These are phyloP conservation scores for Synanthedon vespiformis DNA, from an alignment of 2,888 invertebrate species.

Conservation along the genomic window DNA sequence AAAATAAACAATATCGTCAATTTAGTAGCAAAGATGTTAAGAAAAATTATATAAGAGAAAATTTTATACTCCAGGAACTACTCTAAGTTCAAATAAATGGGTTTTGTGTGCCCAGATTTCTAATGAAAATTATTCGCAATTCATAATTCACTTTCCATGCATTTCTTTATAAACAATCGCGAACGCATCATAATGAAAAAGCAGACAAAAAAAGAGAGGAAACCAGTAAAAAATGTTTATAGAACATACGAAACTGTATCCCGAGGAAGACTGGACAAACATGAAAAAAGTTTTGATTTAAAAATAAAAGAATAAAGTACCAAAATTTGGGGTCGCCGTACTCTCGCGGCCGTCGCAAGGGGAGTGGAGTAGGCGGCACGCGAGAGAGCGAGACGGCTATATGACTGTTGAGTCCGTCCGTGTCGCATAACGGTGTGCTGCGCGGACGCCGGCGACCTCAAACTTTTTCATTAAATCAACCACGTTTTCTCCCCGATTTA, in stretches of 20 bases:
- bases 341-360: conserved; percentile 33
- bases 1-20: too few species aligned
- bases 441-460: conserved; percentile 39
- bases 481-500: conserved; percentile 37
- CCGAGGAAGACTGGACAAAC: neutral
- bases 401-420: conserved; percentile 15
- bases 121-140: neutral
- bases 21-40: too few species aligned
- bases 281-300: neutral
- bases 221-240: too few species aligned
- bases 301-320: conserved; percentile 31
- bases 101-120: neutral
- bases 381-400: conserved; percentile 31
- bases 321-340: conserved; percentile 32
- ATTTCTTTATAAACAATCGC: neutral
- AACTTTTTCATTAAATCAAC: conserved; percentile 22
- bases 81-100: neutral
- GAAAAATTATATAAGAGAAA: too few species aligned
- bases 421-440: conserved; percentile 39
- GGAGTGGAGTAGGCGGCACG: conserved; percentile 50
- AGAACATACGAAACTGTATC: neutral
- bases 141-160: neutral
- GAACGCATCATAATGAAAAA: neutral
- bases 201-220: too few species aligned
- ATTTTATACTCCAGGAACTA: neutral